Base-by-base conservation (phyloP, 2,888 invertebrate genomes). In the Zygaena filipendulae region DNA sequence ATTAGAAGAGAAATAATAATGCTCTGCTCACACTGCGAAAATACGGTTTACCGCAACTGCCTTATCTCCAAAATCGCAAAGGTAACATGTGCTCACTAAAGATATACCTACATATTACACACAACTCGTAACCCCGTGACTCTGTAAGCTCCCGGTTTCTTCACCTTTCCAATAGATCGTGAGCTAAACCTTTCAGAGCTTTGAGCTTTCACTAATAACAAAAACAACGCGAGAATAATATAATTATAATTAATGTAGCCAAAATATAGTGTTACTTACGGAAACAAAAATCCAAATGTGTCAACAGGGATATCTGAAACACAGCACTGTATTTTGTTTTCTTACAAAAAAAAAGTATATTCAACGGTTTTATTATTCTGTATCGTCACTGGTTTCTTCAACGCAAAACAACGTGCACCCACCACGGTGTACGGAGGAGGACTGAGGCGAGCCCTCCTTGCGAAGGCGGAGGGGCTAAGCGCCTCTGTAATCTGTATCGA, bases 241-340 rank as follows among this genome's bases (percentile, higher is more conserved):
- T n/a, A n/a, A n/a, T n/a, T n/a, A n/a, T n/a, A n/a, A n/a, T n/a
- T n/a, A n/a, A n/a, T n/a, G n/a, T n/a, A n/a, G n/a, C n/a, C n/a
- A n/a, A n/a, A n/a, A n/a, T n/a, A n/a, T n/a, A n/a, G n/a, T n/a
- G n/a, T n/a, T n/a, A n/a, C 77, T 75, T 52, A 77, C 77, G 49
- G 49, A 45, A 43, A 51, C 37, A 51, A 53, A 59, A 69, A 75
- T 75, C 74, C 75, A 60, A 63, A 49, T 43, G 52, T 43, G 49
- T 49, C 48, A 54, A 45, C 27, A 40, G 32, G 33, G 38, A 43
- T 38, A 39, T 29, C 45, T 44, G 44, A 47, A 53, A 55, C 74
- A 77, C 74, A 66, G 54, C 74, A 77, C 77, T 60, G 49, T 57
- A 62, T 55, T 58, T 59, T 60, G 48, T 50, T 52, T 51, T n/a